These are phyloP conservation scores for Eueides isabella DNA, from an alignment of 1,140 invertebrate genomes.

Conservation along the genomic window DNA sequence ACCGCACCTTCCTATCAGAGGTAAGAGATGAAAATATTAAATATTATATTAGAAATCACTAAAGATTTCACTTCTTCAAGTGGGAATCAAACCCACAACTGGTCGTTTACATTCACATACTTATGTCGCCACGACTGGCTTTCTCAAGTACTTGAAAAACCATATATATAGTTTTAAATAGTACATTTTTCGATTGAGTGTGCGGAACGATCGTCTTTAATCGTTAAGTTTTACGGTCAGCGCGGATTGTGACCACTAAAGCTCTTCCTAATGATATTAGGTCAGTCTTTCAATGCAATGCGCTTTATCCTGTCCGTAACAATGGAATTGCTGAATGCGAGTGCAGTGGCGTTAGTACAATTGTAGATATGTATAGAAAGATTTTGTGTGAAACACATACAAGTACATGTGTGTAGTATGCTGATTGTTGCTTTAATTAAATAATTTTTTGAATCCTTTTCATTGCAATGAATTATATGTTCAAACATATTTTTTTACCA, in stretches of 20 bases:
- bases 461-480: too few relatives aligned
- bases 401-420: too few relatives aligned
- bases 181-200: conserved; percentile 12
- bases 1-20: too few relatives aligned
- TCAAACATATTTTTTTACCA: too few relatives aligned
- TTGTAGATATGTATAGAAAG: not conserved
- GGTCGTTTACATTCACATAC: too few relatives aligned
- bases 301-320: conserved; percentile 18
- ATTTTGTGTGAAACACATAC: not conserved
- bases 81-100: too few relatives aligned
- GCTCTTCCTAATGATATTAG: conserved; percentile 34
- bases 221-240: conserved; percentile 52
- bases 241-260: conserved; percentile 37
- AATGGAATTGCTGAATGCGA: conserved; percentile 16
- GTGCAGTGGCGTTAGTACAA: not conserved
- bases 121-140: too few relatives aligned
- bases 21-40: too few relatives aligned
- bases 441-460: too few relatives aligned
- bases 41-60: too few relatives aligned
- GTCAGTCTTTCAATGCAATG: conserved; percentile 26
- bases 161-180: not conserved
- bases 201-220: conserved; percentile 20
- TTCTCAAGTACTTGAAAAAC: not conserved
- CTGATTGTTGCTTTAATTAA: too few relatives aligned
- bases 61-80: too few relatives aligned